These are phyloP conservation scores for Rhyacophila evoluta DNA, from an alignment of 2,888 invertebrate species.

Conservation along the genomic window DNA sequence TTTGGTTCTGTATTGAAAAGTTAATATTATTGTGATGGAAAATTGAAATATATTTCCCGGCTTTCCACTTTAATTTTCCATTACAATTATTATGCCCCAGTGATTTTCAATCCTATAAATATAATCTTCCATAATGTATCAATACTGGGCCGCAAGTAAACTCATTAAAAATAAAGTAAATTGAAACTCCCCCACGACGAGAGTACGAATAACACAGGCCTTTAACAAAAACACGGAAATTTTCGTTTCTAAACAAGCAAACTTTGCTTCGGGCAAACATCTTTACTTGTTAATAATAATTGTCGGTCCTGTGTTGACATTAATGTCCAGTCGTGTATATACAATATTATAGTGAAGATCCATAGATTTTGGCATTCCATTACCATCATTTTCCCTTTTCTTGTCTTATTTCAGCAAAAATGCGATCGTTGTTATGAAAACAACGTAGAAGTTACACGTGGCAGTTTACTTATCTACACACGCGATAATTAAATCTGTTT, in stretches of 20 bases:
- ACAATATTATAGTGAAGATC: too few species aligned
- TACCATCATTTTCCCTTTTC: too few species aligned
- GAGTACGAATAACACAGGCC: not conserved
- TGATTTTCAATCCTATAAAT: not conserved
- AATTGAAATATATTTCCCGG: not conserved
- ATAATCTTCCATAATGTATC: not conserved
- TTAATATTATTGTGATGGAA: not conserved
- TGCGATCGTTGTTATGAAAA: too few species aligned
- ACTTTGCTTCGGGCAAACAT: constrained; percentile 45
- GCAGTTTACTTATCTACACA: too few species aligned
- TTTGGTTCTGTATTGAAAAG: too few species aligned
- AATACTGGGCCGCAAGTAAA: not conserved
- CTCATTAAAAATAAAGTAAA: constrained; percentile 25
- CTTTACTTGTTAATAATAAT: constrained; percentile 45
- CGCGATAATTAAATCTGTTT: too few species aligned
- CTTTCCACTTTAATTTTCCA: not conserved
- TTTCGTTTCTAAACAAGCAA: constrained; percentile 13
- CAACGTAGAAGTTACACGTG: too few species aligned
- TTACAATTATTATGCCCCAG: not conserved
- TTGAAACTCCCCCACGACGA: not conserved
- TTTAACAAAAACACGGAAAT: constrained; percentile 11
- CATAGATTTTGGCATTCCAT: too few species aligned
- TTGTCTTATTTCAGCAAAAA: too few species aligned
- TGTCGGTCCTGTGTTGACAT: constrained; percentile 38
- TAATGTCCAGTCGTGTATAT: not conserved